A percentile compares a stretch with the other conserved stretches of the same genome.
These are phyloP conservation scores for Leptinotarsa defecta DNA, from an alignment of 1,140 invertebrate genomes.

Conservation along the genomic window DNA sequence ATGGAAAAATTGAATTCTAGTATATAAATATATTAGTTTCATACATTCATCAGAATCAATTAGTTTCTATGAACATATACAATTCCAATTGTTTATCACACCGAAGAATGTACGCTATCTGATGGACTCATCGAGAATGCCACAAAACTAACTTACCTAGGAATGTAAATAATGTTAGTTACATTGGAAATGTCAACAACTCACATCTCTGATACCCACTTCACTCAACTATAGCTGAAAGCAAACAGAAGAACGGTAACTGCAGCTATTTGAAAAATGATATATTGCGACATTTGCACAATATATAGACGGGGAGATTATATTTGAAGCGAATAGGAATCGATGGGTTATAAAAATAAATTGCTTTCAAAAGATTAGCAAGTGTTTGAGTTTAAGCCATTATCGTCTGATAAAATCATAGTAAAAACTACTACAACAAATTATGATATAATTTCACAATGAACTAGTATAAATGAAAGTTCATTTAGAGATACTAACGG, in stretches of 20 bases:
- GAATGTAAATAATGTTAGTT: constrained; percentile 2
- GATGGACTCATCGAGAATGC: background rate
- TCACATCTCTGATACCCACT: background rate
- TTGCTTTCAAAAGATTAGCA: too few species aligned
- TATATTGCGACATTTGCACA: background rate
- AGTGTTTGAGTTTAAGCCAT: too few species aligned
- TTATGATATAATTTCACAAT: too few species aligned
- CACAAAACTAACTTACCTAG: background rate
- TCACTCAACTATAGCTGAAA: background rate
- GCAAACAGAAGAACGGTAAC: constrained; percentile 2
- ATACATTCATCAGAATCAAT: too few species aligned
- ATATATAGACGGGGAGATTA: background rate
- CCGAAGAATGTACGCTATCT: background rate
- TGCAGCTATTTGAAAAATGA: constrained; percentile 2
- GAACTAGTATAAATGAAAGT: too few species aligned
- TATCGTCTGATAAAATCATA: too few species aligned
- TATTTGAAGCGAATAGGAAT: background rate
- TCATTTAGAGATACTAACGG: too few species aligned
- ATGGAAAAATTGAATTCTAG: too few species aligned
- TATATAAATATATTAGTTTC: too few species aligned
- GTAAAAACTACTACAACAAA: too few species aligned
- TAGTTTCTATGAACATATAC: background rate
- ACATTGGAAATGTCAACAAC: constrained; percentile 3
- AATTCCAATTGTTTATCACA: background rate
- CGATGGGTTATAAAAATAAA: too few species aligned